A percentile compares a stretch with the other conserved stretches of the same genome.
These are phyloP conservation scores for Mnemiopsis leidyi DNA, from an alignment of 37 sponge, comb jelly and placozoan species.

Conservation along the genomic window DNA sequence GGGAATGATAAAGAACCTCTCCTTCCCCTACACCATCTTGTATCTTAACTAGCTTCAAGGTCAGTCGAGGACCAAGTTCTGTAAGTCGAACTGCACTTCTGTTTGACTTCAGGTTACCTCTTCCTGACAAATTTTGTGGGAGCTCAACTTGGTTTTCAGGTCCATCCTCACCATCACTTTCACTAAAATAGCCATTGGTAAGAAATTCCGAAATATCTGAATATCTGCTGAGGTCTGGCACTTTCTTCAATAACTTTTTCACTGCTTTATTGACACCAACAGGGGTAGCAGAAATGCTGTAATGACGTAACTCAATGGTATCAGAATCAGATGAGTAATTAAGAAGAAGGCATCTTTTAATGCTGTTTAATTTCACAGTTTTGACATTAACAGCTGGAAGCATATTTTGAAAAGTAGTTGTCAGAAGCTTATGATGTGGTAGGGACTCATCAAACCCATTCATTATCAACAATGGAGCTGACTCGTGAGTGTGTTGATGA, in stretches of 20 bases:
- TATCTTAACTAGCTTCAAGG: slow-evolving; percentile 44
- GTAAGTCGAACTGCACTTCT: slow-evolving; percentile 37
- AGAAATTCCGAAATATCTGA: slow-evolving; percentile 61
- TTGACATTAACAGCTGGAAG: slow-evolving; percentile 61
- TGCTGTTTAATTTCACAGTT: slow-evolving; percentile 23
- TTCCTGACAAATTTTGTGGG: slow-evolving; percentile 25
- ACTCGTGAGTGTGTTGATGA: neutral
- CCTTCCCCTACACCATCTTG: slow-evolving; percentile 63
- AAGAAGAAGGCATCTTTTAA: slow-evolving; percentile 25
- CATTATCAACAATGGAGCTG: slow-evolving; percentile 49
- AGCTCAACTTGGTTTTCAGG: slow-evolving; percentile 45
- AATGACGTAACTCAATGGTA: slow-evolving; percentile 33
- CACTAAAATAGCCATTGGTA: slow-evolving; percentile 50
- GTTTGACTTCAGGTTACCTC: slow-evolving; percentile 52
- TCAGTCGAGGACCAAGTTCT: slow-evolving; percentile 48
- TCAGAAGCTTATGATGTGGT: slow-evolving; percentile 45
- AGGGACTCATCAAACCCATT: slow-evolving; percentile 63
- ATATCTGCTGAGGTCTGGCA: slow-evolving; percentile 51
- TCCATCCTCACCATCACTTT: slow-evolving; percentile 56
- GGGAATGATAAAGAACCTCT: slow-evolving; percentile 32
- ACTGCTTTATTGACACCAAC: slow-evolving; percentile 57
- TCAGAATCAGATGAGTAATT: neutral
- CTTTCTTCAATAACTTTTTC: slow-evolving; percentile 61
- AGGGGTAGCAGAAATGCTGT: slow-evolving; percentile 45
- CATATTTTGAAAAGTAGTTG: slow-evolving; percentile 63